Evolutionary conservation across 2,888 invertebrate genomes (phyloP).

Genomic region (Melieria omissa): DNA sequence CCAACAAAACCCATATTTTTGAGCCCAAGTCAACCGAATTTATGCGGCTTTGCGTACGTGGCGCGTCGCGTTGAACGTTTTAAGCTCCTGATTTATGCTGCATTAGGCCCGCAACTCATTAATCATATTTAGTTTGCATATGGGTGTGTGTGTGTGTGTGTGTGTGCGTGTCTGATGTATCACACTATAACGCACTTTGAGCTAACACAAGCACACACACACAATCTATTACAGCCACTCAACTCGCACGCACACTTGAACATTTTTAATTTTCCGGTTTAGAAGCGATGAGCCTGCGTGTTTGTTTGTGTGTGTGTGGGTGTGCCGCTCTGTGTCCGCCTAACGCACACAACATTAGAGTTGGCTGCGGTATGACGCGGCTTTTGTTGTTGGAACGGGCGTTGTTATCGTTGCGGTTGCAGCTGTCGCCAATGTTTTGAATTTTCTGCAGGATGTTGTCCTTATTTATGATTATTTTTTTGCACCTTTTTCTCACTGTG

Average conservation of each 20-base stretch:
- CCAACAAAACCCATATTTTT: too few relatives aligned
- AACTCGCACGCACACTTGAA: neutral
- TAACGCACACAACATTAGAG: too few relatives aligned
- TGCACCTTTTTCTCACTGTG: too few relatives aligned
- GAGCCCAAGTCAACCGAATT: too few relatives aligned
- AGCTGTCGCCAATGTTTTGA: constrained; percentile 28
- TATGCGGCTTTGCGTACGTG: neutral
- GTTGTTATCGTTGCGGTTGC: constrained; percentile 32
- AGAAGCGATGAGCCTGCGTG: neutral
- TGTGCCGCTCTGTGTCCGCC: too few relatives aligned
- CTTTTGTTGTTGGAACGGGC: neutral
- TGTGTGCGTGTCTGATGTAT: constrained; percentile 3
- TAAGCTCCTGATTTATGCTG: constrained; percentile 27
- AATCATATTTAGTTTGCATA: constrained; percentile 35
- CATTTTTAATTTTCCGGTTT: constrained; percentile 16
- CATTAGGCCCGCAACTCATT: constrained; percentile 37
- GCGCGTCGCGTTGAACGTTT: neutral
- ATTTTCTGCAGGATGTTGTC: neutral
- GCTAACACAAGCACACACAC: neutral
- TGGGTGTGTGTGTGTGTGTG: constrained; percentile 11
- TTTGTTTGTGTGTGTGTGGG: constrained; percentile 3
- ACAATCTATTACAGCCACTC: neutral
- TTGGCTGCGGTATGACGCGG: too few relatives aligned
- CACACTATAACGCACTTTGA: too few relatives aligned
- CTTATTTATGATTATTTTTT: too few relatives aligned